A percentile compares a stretch with the other conserved stretches of the same genome.
These are phyloP conservation scores for Machimus atricapillus DNA, from an alignment of 2,888 invertebrate species.

Conservation along the genomic window DNA sequence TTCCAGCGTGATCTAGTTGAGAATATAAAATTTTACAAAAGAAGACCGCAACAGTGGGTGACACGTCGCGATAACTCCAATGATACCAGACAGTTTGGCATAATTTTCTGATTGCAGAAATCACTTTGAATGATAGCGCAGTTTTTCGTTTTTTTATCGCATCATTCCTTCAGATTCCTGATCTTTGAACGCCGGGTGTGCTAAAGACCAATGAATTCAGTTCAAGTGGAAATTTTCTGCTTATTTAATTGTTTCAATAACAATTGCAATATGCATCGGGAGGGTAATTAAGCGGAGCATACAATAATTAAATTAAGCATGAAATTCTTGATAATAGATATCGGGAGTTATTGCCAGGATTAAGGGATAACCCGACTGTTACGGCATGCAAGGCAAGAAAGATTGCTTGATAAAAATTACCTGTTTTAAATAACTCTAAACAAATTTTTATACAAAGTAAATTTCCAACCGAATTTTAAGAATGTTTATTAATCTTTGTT, in stretches of 20 bases:
- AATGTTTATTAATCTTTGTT: background rate
- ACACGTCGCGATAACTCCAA: background rate
- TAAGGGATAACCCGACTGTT: background rate
- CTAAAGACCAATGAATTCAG: background rate
- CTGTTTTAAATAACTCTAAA: too few species aligned
- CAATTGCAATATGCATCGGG: background rate
- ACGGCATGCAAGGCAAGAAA: background rate
- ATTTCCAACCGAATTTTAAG: background rate
- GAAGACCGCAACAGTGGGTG: background rate
- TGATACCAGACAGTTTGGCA: background rate
- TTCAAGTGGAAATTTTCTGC: background rate
- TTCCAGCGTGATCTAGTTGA: background rate
- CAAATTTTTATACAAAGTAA: too few species aligned
- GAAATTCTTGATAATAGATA: background rate
- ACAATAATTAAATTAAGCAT: background rate
- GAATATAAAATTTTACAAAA: background rate
- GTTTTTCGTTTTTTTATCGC: background rate
- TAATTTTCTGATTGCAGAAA: background rate
- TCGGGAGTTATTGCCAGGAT: background rate
- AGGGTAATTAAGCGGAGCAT: background rate
- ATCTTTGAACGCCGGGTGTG: background rate
- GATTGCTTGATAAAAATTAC: background rate
- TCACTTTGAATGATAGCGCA: background rate
- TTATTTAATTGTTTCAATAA: background rate
- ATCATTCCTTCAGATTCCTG: background rate